Conservation (phyloP, 2,797 vertebrate genomes). For the Squalus acanthias region DNA sequence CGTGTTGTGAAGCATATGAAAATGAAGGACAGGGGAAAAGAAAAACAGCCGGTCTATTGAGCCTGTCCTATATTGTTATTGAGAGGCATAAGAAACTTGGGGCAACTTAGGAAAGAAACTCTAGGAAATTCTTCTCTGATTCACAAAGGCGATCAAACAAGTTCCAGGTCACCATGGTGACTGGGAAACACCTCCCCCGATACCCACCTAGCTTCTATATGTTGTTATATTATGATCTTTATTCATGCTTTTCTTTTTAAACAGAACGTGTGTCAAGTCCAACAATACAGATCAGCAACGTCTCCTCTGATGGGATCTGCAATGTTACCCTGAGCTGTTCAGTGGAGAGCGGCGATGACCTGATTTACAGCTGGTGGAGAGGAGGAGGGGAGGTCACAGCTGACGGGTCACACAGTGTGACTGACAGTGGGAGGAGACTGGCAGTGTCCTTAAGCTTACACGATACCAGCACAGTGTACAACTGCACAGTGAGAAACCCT, state of each 20-base stretch:
- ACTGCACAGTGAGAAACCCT: conserved; percentile 15
- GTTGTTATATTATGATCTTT: neutral
- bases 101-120: too few relatives aligned
- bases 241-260: neutral
- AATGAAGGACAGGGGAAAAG: neutral
- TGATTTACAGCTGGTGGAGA: neutral
- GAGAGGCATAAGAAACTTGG: neutral
- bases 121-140: neutral
- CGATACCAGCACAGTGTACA: neutral
- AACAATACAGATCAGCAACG: neutral
- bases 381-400: neutral
- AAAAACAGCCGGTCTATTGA: neutral
- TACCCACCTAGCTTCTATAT: neutral
- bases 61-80: neutral
- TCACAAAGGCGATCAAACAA: neutral
- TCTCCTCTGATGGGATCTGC: neutral
- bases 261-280: conserved; percentile 8
- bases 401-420: neutral
- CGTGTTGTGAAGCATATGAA: neutral
- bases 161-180: neutral
- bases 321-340: neutral
- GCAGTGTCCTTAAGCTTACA: neutral
- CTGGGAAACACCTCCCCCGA: neutral
- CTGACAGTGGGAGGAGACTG: neutral
- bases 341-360: neutral